A percentile compares a stretch with the other conserved stretches of the same genome.
These are phyloP conservation scores for Drosophila navojoa DNA, from an alignment of 1,140 invertebrate species.

Conservation along the genomic window DNA sequence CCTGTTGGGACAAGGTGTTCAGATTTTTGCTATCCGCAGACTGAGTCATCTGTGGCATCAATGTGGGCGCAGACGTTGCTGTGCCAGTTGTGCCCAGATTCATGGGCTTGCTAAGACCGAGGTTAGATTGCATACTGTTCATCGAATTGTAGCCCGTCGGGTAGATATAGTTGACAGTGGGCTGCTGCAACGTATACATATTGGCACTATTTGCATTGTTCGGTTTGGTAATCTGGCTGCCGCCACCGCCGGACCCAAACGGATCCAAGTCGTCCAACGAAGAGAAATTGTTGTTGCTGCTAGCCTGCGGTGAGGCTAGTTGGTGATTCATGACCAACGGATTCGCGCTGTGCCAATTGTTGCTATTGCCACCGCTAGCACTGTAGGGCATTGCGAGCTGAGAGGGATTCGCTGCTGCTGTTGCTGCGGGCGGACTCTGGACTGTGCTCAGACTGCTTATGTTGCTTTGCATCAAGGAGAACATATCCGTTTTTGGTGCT, in stretches of 20 bases:
- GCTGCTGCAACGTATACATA: constrained; percentile 71
- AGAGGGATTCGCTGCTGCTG: constrained; percentile 20
- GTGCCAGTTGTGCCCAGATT: constrained; percentile 13
- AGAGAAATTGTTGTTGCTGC: constrained; percentile 74
- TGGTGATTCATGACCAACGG: constrained; percentile 79
- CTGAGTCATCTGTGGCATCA: constrained; percentile 46
- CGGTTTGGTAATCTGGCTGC: constrained; percentile 36
- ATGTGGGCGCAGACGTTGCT: constrained; percentile 41
- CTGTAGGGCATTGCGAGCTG: constrained; percentile 40
- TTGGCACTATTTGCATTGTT: constrained; percentile 64
- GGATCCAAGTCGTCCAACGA: constrained; percentile 77
- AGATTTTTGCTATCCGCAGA: constrained; percentile 72
- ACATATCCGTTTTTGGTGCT: constrained; percentile 65
- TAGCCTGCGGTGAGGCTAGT: constrained; percentile 62
- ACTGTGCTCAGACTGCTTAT: constrained; percentile 39
- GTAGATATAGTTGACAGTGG: constrained; percentile 78
- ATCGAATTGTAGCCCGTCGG: constrained; percentile 55
- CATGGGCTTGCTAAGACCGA: constrained; percentile 51
- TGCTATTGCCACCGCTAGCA: constrained; percentile 32
- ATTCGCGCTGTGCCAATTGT: constrained; percentile 77
- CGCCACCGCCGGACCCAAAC: constrained; percentile 39
- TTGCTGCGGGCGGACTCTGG: constrained; percentile 14
- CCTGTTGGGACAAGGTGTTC: constrained; percentile 77
- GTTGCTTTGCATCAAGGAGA: constrained; percentile 77
- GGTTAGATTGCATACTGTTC: constrained; percentile 49